These are phyloP conservation scores for Holocentrus rufus DNA, from an alignment of 2,797 vertebrate species.

Conservation along the genomic window DNA sequence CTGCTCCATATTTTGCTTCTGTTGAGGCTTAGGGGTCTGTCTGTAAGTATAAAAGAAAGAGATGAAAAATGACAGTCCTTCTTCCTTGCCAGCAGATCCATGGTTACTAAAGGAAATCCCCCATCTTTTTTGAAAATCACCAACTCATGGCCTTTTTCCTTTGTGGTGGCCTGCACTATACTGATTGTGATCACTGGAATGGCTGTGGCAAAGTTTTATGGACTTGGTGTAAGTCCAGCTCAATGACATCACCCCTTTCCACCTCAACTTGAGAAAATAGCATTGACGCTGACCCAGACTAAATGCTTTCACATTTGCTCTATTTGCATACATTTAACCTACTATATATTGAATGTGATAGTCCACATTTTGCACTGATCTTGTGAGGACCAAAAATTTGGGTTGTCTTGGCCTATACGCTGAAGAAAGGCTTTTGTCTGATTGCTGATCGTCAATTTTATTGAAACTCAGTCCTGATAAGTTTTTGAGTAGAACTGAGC, in stretches of 20 bases:
- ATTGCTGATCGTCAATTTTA: neutral
- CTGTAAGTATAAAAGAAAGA: neutral
- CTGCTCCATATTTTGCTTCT: too few relatives aligned
- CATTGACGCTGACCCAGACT: neutral
- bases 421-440: neutral
- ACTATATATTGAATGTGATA: neutral
- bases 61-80: constrained; percentile 1
- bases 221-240: constrained; percentile 7
- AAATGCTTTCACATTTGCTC: neutral
- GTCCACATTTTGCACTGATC: neutral
- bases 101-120: constrained; percentile 17
- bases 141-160: constrained; percentile 2
- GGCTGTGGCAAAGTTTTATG: neutral
- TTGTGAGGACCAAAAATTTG: neutral
- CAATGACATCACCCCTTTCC: neutral
- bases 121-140: constrained; percentile 7
- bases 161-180: neutral
- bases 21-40: too few relatives aligned
- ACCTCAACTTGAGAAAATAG: neutral
- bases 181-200: constrained; percentile 9
- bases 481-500: neutral
- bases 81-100: constrained; percentile 20
- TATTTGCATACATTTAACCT: neutral
- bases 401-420: neutral
- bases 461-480: neutral